Evolutionary conservation across 2,113 vertebrate species (phyloP), one percentile per base, ranked within the genome.

Genomic region (Eidolon helvum): DNA sequence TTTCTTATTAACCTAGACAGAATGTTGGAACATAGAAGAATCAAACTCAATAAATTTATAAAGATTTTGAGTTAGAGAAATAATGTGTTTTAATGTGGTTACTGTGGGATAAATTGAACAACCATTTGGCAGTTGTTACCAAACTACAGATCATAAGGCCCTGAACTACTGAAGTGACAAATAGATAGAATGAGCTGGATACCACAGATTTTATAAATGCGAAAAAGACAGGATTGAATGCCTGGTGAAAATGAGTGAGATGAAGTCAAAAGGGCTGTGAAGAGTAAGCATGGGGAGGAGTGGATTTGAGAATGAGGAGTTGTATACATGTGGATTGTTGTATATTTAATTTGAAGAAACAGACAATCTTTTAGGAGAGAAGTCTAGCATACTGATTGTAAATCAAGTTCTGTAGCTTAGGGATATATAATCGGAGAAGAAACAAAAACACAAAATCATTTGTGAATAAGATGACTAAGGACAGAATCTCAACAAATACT

Each of bases 1-100:
- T 93, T 96, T 97, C 33, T 94, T 43, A 72, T 72, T 65, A 69
- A 28, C 24, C 69, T 95, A 38, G 12, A 82, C 18, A 92, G 9
- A 82, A 75, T 78, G 53, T 59, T 96, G 30, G 18, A 57, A 75
- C n/a, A 68, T 21, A 93, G 30, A 87, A 35, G 16, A 90, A 94
- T 66, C 48, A 83, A 63, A 66, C 33, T 77, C 19, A 88, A 2
- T 80, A 68, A 61, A 61, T 89, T 61, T 82, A 5, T 91, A 33
- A 85, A 87, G 26, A 69, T 57, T 75, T 45, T 87, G 18, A 90
- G 43, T 92, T 69, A 77, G 16, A 87, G 10, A 96, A 90, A 38
- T 72, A 66, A 38, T n/a, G 10, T 80, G 40, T 78, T 86, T 94
- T 91, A 90, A 57, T 63, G 50, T 95, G 61, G 26, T 22, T 38